Evolutionary conservation across 2,888 invertebrate genomes (phyloP).

Genomic region (Dasysyrphus tricinctus): DNA sequence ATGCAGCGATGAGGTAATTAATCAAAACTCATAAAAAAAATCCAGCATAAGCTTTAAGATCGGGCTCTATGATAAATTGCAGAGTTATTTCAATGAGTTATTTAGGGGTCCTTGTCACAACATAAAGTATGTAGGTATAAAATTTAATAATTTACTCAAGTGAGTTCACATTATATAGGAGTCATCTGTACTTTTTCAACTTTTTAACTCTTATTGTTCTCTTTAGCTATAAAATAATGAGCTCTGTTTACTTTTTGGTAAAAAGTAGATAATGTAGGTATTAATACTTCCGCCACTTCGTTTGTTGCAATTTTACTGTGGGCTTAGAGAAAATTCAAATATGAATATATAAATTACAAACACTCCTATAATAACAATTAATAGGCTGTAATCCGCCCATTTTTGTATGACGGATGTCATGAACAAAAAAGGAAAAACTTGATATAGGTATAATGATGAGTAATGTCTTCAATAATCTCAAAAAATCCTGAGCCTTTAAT

Average conservation of each 20-base stretch:
- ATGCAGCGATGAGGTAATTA: conserved; percentile 69
- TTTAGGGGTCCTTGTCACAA: conserved; percentile 34
- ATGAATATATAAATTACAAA: too few relatives aligned
- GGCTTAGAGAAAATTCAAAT: too few relatives aligned
- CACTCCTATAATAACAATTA: too few relatives aligned
- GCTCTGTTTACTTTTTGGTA: not conserved
- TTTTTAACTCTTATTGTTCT: conserved; percentile 43
- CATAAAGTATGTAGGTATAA: not conserved
- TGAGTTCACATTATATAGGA: not conserved
- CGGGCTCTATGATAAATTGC: conserved; percentile 56
- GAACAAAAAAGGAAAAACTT: too few relatives aligned
- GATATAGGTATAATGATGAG: too few relatives aligned
- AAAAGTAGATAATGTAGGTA: not conserved
- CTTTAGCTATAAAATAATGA: not conserved
- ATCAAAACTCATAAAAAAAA: conserved; percentile 69
- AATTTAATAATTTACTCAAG: not conserved
- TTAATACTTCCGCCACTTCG: not conserved
- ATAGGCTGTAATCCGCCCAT: too few relatives aligned
- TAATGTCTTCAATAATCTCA: too few relatives aligned
- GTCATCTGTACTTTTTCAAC: not conserved
- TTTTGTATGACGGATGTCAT: too few relatives aligned
- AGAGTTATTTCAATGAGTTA: conserved; percentile 28
- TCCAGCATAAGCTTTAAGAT: conserved; percentile 63
- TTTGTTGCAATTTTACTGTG: too few relatives aligned
- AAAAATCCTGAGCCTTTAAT: too few relatives aligned